Evolutionary conservation across 2,888 invertebrate genomes (phyloP), one percentile per base, ranked within the genome.

Genomic region (Macaria notata): DNA sequence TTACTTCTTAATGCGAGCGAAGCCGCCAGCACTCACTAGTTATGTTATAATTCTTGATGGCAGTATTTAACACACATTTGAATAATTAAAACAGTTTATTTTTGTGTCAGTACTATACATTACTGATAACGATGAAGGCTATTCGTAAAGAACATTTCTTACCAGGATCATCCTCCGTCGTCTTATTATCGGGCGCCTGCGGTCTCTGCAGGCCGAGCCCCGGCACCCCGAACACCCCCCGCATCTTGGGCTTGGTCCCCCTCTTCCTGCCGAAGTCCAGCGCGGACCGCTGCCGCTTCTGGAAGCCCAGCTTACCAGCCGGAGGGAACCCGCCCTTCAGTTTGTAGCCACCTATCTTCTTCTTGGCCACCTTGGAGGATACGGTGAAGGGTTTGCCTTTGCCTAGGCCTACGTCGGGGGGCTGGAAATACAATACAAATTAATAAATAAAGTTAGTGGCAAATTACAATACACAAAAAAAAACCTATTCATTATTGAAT

Each of bases 191-290:
- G 36, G 93, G 94, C 0, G 93, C 92, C 59, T 93, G 93, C 0
- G 94, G 94, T 52, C 94, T 85, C 72, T 96, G 96, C 56, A 96
- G 83, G 4, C 96, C 96, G 30, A 96, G 88, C 5, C 96, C 96
- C 0, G 96, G 96, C 4, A 95, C 95, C 9, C 96, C 96, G 78
- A 96, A 96, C 45, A 96, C 93, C 4, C 96, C 96, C 49, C 97
- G 90, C 94, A 97, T 96, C 87, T 97, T 98, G 9, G 97, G 94
- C 79, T 98, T 98, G 1, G 96, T 94, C 5, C 96, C 97, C 61
- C 98, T 92, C 78, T 97, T 97, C 62, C 97, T 89, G 36, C 96
- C 95, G 77, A 96, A 95, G 68, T 97, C 96, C 39, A 91, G 66
- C 36, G 94, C 93, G 47, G 96, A 90, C 49, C 95, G 92, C 66